Base-by-base conservation (phyloP, 2,888 invertebrate species). In the Acholoe squamosa region DNA sequence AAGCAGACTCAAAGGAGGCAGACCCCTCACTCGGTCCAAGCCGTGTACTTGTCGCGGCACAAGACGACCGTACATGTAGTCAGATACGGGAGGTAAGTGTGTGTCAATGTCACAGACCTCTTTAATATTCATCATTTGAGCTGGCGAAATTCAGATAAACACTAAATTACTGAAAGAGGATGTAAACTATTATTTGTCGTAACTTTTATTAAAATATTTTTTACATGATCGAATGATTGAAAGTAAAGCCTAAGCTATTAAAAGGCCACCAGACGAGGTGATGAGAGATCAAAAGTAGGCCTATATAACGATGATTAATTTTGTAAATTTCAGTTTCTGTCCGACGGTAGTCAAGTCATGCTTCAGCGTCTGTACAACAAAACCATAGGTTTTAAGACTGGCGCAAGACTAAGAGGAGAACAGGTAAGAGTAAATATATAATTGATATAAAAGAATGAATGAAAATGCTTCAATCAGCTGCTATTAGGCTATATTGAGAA, bases 31-130 rank as follows among this genome's bases (percentile, higher is more conserved):
- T 92, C 25, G 94, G 93, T 1, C 93, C 92, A 0, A 94, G 95
- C 5, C 97, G 97, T 96, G 97, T 98, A 91, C 96, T 99, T 89
- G 97, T 99, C 92, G 97, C 98, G 0, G 98, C 98, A 90, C 97
- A 98, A 94, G 98, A 99, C 96, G 97, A 97, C 80, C 97, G 97
- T 94, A 98, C 98, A 12, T 98, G 98, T 95, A 97, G 96, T 93
- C 98, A 98, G 95, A 95, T 99, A 0, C 94, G 93, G 92, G 94
- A 94, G 94, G 95, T 95, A 31, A 43, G 71, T 51, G 61, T 43
- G 61, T 14, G 19, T 7, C 61, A 61, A 12, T 61, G 19, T 61
- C 7, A 61, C 19, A 61, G 61, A 19, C 61, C 5, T 14, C 22
- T 12, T 61, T 61, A n/a, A n/a, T n/a, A n/a, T n/a, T n/a, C n/a